These are phyloP conservation scores for Rhinichthys osculus DNA, from an alignment of 2,797 vertebrate species.

Conservation along the genomic window DNA sequence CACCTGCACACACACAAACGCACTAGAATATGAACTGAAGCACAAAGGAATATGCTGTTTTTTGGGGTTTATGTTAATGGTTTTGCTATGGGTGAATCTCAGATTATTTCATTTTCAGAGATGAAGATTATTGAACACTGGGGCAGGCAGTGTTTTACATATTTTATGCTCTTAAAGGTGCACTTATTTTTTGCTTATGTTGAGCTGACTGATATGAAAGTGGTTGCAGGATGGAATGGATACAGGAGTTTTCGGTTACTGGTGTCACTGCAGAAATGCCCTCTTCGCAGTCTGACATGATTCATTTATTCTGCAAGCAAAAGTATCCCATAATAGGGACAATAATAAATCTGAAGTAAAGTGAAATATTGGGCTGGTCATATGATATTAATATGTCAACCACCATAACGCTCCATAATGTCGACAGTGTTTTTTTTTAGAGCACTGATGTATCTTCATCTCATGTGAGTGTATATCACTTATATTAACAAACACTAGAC, in stretches of 20 bases:
- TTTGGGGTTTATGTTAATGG: background rate
- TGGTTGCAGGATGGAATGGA: background rate
- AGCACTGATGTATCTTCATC: background rate
- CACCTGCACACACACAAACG: slow-evolving; percentile 13
- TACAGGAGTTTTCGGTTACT: background rate
- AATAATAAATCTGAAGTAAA: background rate
- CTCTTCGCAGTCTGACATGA: background rate
- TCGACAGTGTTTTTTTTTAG: no score
- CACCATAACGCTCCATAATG: background rate
- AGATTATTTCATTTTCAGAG: slow-evolving; percentile 15
- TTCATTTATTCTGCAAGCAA: background rate
- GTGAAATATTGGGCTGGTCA: background rate
- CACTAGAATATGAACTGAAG: slow-evolving; percentile 5
- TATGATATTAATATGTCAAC: background rate
- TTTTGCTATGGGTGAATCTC: background rate
- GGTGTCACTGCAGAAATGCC: background rate
- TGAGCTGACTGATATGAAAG: background rate
- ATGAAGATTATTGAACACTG: background rate
- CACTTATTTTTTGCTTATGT: slow-evolving; percentile 10
- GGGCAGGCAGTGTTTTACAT: background rate
- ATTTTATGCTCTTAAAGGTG: slow-evolving; percentile 15
- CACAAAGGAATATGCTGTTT: slow-evolving; percentile 5
- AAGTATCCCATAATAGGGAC: background rate
- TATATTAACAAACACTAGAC: background rate
- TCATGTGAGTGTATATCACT: background rate